These are phyloP conservation scores for Amphibalanus amphitrite DNA, from an alignment of 1,140 invertebrate species.

Conservation along the genomic window DNA sequence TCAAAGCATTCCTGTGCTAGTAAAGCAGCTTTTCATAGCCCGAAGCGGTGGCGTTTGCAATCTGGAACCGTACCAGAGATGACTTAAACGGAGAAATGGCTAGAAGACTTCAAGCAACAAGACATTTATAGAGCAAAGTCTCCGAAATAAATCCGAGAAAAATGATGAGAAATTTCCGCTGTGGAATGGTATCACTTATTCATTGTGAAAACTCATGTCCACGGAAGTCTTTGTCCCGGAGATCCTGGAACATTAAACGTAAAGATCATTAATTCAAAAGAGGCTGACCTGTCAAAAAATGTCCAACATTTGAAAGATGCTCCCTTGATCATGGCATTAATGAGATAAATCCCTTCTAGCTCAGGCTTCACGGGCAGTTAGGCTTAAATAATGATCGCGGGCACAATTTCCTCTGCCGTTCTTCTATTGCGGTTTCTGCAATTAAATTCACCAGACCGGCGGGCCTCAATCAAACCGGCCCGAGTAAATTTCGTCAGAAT, in stretches of 20 bases:
- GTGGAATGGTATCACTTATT: no score
- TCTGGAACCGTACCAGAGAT: no score
- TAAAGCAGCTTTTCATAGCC: no score
- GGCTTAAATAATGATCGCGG: not conserved
- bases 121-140: no score
- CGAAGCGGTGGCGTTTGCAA: no score
- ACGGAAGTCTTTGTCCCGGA: not conserved
- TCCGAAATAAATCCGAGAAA: no score
- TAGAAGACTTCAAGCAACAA: no score
- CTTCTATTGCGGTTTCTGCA: not conserved
- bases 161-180: no score
- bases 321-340: conserved; percentile 1
- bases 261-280: not conserved
- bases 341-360: not conserved
- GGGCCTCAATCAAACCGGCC: not conserved
- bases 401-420: not conserved
- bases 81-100: no score
- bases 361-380: not conserved
- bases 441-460: not conserved
- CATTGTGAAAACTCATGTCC: no score
- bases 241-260: not conserved
- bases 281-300: not conserved
- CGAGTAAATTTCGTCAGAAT: not conserved
- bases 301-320: conserved; percentile 1
- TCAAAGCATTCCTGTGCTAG: no score